phyloP scores from a whole-genome alignment of 92 coral and sea anemone species.

The Porites evermanni region DNA sequence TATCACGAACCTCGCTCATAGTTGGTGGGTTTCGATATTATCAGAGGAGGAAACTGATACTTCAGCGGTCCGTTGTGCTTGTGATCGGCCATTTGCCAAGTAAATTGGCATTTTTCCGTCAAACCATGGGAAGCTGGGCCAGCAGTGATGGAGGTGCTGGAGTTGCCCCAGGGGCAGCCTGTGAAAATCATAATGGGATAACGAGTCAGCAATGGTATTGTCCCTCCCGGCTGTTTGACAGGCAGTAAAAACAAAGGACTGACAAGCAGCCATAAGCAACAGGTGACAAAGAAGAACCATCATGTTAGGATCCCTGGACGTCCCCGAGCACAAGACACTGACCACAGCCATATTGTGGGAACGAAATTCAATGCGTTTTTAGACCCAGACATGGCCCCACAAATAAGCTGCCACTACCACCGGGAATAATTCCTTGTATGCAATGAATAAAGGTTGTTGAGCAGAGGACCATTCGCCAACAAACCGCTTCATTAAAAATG shows the following conservation, averaged over 20 bases:
- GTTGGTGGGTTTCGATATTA: too few species aligned
- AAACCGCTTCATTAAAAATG: slow-evolving; percentile 26
- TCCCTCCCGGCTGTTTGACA: background rate
- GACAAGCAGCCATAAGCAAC: background rate
- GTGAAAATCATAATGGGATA: too few species aligned
- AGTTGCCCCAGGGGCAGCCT: too few species aligned
- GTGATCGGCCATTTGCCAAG: too few species aligned
- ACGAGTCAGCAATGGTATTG: too few species aligned
- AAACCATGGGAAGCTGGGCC: too few species aligned
- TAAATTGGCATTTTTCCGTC: too few species aligned
- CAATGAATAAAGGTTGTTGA: slow-evolving; percentile 20
- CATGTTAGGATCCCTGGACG: background rate
- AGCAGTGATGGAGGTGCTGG: too few species aligned
- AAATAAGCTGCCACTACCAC: slow-evolving; percentile 3
- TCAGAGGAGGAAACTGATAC: too few species aligned
- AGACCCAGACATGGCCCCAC: background rate
- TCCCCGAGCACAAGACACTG: background rate
- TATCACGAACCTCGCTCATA: too few species aligned
- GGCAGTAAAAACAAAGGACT: slow-evolving; percentile 24
- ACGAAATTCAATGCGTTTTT: background rate
- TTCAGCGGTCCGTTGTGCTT: too few species aligned
- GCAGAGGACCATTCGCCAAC: background rate
- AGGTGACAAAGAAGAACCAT: background rate
- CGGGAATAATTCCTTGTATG: slow-evolving; percentile 38
- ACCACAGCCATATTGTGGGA: background rate